Evolutionary conservation across 2,888 invertebrate species (phyloP), one percentile per base, ranked within the genome.

Genomic region (Norana najaformis): DNA sequence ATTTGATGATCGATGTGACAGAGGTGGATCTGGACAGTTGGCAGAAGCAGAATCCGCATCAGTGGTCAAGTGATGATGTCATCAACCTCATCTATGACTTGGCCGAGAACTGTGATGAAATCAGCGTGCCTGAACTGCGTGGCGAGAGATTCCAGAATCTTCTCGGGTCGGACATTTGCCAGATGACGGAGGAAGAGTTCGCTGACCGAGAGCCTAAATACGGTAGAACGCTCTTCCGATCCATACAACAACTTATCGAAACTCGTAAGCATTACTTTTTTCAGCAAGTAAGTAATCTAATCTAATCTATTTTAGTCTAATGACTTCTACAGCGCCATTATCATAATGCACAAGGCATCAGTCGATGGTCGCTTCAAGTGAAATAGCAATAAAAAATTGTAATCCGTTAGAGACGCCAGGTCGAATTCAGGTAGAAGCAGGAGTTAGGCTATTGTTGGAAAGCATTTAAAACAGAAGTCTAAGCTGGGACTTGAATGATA

Each of bases 111-210:
- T 38, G 39, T 16, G 18, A 36, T n/a, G 36, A 38, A 1, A 30
- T 89, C 16, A 35, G 23, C 37, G 23, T 37, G 39, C 30, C 39
- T 16, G 89, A 89, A 3, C 30, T 89, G 38, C 83, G 39, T n/a
- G 89, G 89, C 8, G 89, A 89, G 34, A 41, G 39, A 34, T 89
- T 89, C 85, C 89, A 89, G 41, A 41, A 85, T 37, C 85, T 89
- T 35, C 69, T n/a, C 38, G 83, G 89, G n/a, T n/a, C 20, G 13
- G 82, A 85, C 18, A 11, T 89, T 23, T 89, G 83, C 14, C 37
- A 36, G 5, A 85, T 89, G 89, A 37, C 83, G 18, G 39, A 37
- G 20, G 39, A 11, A 23, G 89, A 89, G 20, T 89, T 89, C n/a
- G 37, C 38, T 16, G 39, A 83, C n/a, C 69, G 85, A 85, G 89